phyloP scores from a whole-genome alignment of 1,140 invertebrate genomes.

The Pteromalus puparum region DNA sequence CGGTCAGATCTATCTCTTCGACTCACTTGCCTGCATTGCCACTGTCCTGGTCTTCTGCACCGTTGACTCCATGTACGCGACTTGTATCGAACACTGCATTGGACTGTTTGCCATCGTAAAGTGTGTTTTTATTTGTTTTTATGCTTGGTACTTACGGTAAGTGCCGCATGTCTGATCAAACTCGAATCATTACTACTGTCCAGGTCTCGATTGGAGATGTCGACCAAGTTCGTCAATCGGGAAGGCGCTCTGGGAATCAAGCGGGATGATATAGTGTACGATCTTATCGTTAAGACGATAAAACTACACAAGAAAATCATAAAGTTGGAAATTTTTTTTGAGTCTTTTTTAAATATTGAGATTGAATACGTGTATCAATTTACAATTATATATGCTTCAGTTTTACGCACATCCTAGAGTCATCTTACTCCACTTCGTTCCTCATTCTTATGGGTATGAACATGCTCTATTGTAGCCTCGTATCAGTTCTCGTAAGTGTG shows the following conservation, averaged over 20 bases:
- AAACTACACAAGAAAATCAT: neutral
- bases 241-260: neutral
- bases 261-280: neutral
- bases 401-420: neutral
- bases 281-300: neutral
- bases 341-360: neutral
- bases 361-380: neutral
- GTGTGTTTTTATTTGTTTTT: neutral
- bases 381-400: neutral
- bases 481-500: neutral
- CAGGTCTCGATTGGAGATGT: neutral
- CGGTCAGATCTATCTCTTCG: constrained; percentile 1
- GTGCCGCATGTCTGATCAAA: neutral
- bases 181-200: neutral
- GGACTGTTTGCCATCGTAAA: constrained; percentile 21
- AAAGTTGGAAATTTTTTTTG: neutral
- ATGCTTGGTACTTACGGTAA: neutral
- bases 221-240: neutral
- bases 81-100: constrained; percentile 19
- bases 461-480: neutral
- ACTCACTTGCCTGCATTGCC: neutral
- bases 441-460: constrained; percentile 7
- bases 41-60: neutral
- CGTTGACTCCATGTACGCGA: neutral
- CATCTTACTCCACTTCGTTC: neutral